Conservation (phyloP, 2,113 vertebrate genomes). For the Mastomys coucha region DNA sequence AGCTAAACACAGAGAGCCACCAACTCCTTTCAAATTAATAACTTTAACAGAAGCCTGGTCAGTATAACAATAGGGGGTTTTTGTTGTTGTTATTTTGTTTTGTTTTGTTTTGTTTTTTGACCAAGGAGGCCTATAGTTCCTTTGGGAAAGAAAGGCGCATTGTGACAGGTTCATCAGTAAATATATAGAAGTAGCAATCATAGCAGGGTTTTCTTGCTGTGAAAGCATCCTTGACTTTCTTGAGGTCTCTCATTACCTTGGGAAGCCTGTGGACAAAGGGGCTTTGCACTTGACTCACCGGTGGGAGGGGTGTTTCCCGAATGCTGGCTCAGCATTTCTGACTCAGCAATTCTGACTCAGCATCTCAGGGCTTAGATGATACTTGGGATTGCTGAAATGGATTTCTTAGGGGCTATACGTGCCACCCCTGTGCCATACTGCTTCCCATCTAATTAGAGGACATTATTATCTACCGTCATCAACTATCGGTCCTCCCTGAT, state of each 20-base stretch:
- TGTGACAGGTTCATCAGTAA: not conserved
- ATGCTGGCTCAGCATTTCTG: fast-evolving
- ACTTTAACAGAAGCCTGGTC: not conserved
- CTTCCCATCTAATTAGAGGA: too few relatives aligned
- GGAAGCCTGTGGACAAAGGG: not conserved
- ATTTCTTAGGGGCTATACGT: too few relatives aligned
- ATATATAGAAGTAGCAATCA: not conserved
- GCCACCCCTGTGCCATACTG: too few relatives aligned
- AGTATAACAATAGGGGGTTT: not conserved
- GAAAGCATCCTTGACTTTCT: not conserved
- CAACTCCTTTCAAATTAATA: not conserved
- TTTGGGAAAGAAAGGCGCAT: not conserved
- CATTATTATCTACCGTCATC: too few relatives aligned
- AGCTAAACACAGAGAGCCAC: not conserved
- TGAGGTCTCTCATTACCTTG: not conserved
- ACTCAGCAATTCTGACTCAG: too few relatives aligned
- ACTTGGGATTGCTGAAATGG: not conserved
- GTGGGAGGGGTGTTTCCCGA: not conserved
- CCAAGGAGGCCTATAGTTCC: not conserved
- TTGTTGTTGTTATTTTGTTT: not conserved
- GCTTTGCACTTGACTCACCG: not conserved
- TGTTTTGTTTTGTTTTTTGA: not conserved
- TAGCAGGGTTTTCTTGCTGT: not conserved
- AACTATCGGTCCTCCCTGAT: too few relatives aligned
- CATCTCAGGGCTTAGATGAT: not conserved